These are phyloP conservation scores for Vidua macroura DNA, from an alignment of 2,113 vertebrate species.

Conservation along the genomic window DNA sequence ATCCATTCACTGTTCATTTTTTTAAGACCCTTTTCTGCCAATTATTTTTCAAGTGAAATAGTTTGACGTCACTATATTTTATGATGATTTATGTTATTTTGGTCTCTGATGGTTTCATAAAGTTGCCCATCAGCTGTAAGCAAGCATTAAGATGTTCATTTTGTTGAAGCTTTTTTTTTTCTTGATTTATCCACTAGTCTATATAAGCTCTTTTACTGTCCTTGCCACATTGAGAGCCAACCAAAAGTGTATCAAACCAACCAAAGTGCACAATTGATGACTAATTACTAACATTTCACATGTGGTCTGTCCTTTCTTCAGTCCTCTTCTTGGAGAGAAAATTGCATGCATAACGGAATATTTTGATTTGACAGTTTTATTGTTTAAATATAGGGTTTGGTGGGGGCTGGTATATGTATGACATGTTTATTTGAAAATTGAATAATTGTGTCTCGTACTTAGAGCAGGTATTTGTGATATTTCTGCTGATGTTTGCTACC, in stretches of 20 bases:
- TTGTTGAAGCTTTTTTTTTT: background rate
- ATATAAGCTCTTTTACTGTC: background rate
- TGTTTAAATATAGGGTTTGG: background rate
- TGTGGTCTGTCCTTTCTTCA: slow-evolving; percentile 13
- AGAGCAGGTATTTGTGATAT: background rate
- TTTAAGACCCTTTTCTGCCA: background rate
- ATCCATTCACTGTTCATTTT: background rate
- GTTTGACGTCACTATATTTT: background rate
- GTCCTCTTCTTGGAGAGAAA: background rate
- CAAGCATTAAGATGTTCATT: background rate
- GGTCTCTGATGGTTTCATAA: background rate
- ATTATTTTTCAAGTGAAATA: background rate
- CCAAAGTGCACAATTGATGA: background rate
- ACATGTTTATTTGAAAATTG: slow-evolving; percentile 1
- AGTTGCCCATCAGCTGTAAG: background rate
- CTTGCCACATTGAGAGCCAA: background rate
- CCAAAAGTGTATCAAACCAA: background rate
- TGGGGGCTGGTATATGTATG: background rate
- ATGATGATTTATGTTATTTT: background rate
- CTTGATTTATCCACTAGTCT: background rate
- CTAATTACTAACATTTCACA: background rate
- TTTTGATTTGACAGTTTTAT: background rate
- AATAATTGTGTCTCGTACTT: background rate
- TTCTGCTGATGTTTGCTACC: background rate
- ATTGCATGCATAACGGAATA: background rate